Evolutionary conservation across 64 coral and sea anemone genomes (phyloP), one percentile per base, ranked within the genome.

Genomic region (Pachyseris speciosa): DNA sequence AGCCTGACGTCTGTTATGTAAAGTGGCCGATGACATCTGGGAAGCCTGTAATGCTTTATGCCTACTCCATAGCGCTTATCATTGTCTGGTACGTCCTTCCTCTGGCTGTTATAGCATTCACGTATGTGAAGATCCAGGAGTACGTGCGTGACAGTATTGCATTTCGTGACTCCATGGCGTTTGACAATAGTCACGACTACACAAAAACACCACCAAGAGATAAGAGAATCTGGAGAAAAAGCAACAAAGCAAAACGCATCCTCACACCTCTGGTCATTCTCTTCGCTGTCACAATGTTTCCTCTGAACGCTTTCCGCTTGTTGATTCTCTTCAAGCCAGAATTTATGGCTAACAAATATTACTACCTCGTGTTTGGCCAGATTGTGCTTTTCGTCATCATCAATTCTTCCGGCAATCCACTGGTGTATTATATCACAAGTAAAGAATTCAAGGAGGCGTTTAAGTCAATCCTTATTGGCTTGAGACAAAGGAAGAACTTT

Each of bases 341-440:
- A 9, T 67, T 90, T 64, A 28, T 27, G 7, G 19, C 28, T 22
- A 45, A 80, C 19, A 39, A 78, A 15, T 90, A 67, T 64, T 80
- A 49, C 53, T 66, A 78, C 42, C 55, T 78, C 57, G 24, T 77
- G 0, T 26, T 68, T 0, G 76, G 87, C 37, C 36, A 65, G 11
- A 44, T 74, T 4, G 17, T 27, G 16, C 3, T 90, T 9, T 80
- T 80, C 63, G 87, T 90, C 15, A 26, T 90, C 5, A 36, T 80
- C 37, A 90, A 90, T 29, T 90, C 87, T 4, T 40, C 87, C 0
- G 63, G 61, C 25, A 75, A 90, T 33, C 87, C 87, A 4, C 37
- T 90, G 11, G 87, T 90, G 48, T 90, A 90, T 67, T 90, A 90
- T 30, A 67, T 90, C 26, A 48, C 74, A 16, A 90, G 87, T 30